A percentile compares a stretch with the other conserved stretches of the same genome.
Conservation (phyloP, 2,113 vertebrate genomes). For the Odobenus rosmarus region DNA sequence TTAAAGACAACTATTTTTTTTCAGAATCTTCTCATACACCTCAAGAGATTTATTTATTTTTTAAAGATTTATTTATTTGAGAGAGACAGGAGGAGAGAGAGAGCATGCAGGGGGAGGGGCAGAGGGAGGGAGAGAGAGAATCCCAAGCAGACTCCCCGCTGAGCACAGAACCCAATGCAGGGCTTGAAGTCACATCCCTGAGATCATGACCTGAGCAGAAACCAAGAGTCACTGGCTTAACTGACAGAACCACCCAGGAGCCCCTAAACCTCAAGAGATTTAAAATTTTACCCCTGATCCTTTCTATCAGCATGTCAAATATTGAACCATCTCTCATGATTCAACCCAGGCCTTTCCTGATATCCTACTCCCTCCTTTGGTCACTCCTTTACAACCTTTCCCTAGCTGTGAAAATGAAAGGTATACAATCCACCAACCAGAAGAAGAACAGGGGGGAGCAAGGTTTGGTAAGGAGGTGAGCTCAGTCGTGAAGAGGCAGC, state of each 20-base stretch:
- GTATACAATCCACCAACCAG: background rate
- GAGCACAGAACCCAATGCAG: background rate
- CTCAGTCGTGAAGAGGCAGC: background rate
- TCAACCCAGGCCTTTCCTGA: background rate
- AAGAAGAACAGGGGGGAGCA: background rate
- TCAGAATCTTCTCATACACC: background rate
- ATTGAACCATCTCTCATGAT: background rate
- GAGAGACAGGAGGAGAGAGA: background rate
- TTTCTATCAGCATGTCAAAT: background rate
- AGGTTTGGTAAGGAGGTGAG: background rate
- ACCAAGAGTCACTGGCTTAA: background rate
- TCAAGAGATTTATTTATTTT: background rate
- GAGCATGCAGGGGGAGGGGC: background rate
- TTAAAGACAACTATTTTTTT: background rate
- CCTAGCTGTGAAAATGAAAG: background rate
- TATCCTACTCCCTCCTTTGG: background rate
- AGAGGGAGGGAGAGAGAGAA: background rate
- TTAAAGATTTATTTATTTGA: background rate
- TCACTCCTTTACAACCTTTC: background rate
- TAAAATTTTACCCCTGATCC: background rate
- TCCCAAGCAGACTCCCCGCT: background rate
- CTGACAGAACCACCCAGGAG: background rate
- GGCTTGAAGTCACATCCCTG: background rate
- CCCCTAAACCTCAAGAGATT: background rate
- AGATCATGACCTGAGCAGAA: background rate